These are phyloP conservation scores for Laterallus jamaicensis DNA, from an alignment of 2,113 vertebrate genomes.

Conservation along the genomic window DNA sequence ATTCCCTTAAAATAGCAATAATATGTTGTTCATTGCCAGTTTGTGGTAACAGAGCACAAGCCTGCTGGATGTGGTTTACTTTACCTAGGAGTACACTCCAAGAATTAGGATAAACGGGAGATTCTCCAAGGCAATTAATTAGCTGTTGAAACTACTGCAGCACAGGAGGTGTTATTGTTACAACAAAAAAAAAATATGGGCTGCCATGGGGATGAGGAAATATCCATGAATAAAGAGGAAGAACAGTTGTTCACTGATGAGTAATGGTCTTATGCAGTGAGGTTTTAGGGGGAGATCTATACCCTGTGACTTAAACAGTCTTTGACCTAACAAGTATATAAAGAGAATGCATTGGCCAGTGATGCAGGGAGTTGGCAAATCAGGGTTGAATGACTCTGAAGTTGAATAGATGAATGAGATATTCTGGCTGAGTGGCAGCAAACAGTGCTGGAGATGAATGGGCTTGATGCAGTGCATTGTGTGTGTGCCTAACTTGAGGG, in stretches of 20 bases:
- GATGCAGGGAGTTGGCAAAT: not conserved
- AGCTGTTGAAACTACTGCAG: not conserved
- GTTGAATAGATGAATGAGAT: fast-evolving
- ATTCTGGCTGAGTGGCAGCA: not conserved
- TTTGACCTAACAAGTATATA: not conserved
- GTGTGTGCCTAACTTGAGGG: not conserved
- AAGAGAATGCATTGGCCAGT: not conserved
- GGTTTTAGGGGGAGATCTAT: not conserved
- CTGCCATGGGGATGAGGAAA: not conserved
- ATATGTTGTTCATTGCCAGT: not conserved
- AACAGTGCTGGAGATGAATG: not conserved
- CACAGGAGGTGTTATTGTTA: not conserved
- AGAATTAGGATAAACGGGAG: not conserved
- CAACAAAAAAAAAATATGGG: not conserved
- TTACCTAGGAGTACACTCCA: not conserved
- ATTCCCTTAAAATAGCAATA: not conserved
- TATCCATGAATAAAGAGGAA: not conserved
- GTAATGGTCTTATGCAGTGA: not conserved
- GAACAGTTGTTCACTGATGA: not conserved
- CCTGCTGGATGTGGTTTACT: not conserved
- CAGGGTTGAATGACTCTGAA: not conserved
- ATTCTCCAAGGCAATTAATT: not conserved
- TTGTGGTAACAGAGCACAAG: not conserved
- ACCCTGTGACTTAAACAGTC: not conserved
- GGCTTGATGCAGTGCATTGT: not conserved